Evolutionary conservation across 2,797 vertebrate species (phyloP).

Genomic region (Apodemus agrarius): DNA sequence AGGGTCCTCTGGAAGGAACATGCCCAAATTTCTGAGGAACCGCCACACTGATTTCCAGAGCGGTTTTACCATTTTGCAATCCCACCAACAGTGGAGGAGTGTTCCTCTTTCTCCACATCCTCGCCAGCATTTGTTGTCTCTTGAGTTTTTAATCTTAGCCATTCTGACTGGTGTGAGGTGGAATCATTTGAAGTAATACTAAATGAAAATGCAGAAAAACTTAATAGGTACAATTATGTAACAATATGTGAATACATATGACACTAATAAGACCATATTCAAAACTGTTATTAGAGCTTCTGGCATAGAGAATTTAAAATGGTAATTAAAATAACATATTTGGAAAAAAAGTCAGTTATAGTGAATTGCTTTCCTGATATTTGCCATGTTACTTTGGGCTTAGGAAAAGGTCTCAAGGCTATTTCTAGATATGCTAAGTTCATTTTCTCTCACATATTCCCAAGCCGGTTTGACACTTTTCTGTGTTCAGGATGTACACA

Average conservation of each 20-base stretch:
- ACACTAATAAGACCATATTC: slow-evolving; percentile 28
- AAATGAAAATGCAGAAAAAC: slow-evolving; percentile 48
- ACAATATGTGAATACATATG: background rate
- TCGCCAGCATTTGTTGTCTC: too few relatives aligned
- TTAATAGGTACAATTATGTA: slow-evolving; percentile 56
- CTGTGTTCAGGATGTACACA: slow-evolving; percentile 7
- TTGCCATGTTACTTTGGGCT: background rate
- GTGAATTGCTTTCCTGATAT: background rate
- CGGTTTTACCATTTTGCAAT: too few relatives aligned
- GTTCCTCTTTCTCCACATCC: too few relatives aligned
- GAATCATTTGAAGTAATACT: slow-evolving; percentile 54
- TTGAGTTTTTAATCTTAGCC: too few relatives aligned
- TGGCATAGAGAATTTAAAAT: slow-evolving; percentile 24
- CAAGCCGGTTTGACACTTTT: background rate
- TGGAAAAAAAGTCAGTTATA: background rate
- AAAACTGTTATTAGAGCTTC: slow-evolving; percentile 13
- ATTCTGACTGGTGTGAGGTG: too few relatives aligned
- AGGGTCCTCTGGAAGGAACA: too few relatives aligned
- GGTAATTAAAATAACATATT: slow-evolving; percentile 48
- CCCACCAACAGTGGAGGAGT: too few relatives aligned
- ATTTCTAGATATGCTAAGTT: background rate
- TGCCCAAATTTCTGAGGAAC: too few relatives aligned
- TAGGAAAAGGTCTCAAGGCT: background rate
- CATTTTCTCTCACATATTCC: background rate
- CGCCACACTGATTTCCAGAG: too few relatives aligned